Evolutionary conservation across 2,113 vertebrate genomes (phyloP), one percentile per base, ranked within the genome.

Genomic region (Lanius collurio): DNA sequence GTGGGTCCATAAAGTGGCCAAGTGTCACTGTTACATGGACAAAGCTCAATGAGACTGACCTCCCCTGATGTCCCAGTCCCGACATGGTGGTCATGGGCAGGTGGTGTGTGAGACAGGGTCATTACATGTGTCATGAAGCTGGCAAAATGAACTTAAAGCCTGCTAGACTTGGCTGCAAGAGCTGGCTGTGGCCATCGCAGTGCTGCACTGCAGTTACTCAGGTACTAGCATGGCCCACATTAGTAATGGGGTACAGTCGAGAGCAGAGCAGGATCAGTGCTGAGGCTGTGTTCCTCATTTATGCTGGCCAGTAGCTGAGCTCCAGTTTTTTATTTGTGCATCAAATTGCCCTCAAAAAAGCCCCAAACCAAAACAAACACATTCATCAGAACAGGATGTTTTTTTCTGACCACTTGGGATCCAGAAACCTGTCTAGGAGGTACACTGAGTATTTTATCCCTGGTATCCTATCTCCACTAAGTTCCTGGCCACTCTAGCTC

Each of bases 221-320:
- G 13, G 62, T n/a, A 41, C 39, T 33, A n/a, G 64, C 5, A 0
- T 0, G 4, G 55, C 37, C 63, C 49, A 5, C 3, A 0, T 49
- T 24, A 77, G 37, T n/a, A 49, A 17, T 23, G 26, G 52, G 10
- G 23, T 42, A 60, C 57, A 80, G 14, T 6, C 3, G 3, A 50
- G 37, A 68, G 15, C 49, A 55, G 35, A 42, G n/a, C 41, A 77
- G 37, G 11, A 68, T 24, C 35, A 59, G 81, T 26, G 37, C 22
- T 85, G 42, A 64, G 30, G 24, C n/a, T 49, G 17, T 67, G 33
- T 85, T 88, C 33, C 15, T 90, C 41, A 11, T 7, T 16, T 11
- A 41, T 57, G 17, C 55, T 69, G 57, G 37, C 31, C 21, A 71
- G 39, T 24, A 89, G 30, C 83, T 47, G 46, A 80, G 27, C 55